A percentile compares a stretch with the other conserved stretches of the same genome.
Conservation (phyloP, 2,113 vertebrate species). For the Corythornis madagascariensis region DNA sequence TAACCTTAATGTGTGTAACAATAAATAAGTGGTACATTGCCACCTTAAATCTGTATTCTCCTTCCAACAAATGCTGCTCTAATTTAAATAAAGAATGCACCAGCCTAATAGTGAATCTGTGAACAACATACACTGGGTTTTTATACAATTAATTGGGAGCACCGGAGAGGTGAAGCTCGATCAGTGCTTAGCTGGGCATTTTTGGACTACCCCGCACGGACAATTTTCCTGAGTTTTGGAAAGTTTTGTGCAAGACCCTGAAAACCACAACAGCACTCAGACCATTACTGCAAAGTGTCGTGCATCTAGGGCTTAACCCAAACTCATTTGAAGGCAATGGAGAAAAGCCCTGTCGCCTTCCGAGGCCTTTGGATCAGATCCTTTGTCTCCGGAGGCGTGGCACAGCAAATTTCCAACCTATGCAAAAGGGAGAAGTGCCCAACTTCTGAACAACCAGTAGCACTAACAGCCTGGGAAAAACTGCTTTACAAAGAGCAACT, state of each 20-base stretch:
- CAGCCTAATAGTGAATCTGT: background rate
- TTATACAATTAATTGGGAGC: background rate
- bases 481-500: background rate
- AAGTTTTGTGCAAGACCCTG: background rate
- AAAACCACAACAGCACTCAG: background rate
- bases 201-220: background rate
- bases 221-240: background rate
- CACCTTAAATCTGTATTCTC: background rate
- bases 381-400: conserved; percentile 14
- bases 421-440: background rate
- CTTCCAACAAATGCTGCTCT: background rate
- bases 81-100: conserved; percentile 36
- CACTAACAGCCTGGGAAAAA: background rate
- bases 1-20: background rate
- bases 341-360: background rate
- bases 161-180: background rate
- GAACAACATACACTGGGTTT: background rate
- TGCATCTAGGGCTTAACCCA: background rate
- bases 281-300: background rate
- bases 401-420: background rate
- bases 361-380: conserved; percentile 31
- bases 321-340: background rate
- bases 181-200: background rate
- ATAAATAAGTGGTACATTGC: conserved; percentile 6
- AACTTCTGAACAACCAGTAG: background rate